Conservation (phyloP, 2,113 vertebrate species). For the Chloebia gouldiae region DNA sequence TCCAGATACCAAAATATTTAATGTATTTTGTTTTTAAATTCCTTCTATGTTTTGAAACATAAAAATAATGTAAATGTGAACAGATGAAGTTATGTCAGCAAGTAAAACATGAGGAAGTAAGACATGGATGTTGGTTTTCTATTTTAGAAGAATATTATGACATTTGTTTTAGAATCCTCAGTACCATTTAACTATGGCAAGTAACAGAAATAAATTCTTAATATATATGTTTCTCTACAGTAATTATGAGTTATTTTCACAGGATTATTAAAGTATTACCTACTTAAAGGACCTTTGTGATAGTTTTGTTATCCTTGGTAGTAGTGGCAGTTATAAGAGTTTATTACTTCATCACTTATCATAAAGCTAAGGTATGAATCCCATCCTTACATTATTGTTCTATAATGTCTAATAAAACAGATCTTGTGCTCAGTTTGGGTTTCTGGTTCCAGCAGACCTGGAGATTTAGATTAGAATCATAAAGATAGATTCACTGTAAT, state of each 20-base stretch:
- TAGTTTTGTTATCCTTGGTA: neutral
- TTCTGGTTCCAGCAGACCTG: neutral
- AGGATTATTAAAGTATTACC: neutral
- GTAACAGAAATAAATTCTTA: neutral
- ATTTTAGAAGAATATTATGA: neutral
- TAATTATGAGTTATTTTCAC: neutral
- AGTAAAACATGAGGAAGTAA: neutral
- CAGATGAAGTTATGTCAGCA: neutral
- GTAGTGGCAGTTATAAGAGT: neutral
- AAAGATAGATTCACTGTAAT: neutral
- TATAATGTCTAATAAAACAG: neutral
- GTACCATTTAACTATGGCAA: neutral
- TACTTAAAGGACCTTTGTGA: neutral
- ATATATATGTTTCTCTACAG: neutral
- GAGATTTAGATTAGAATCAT: neutral
- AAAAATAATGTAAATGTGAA: neutral
- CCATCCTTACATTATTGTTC: neutral
- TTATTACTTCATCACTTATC: neutral
- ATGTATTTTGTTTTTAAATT: neutral
- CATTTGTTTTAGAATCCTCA: neutral
- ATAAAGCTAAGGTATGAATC: neutral
- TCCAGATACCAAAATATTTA: neutral
- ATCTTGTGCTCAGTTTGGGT: neutral
- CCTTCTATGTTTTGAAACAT: neutral
- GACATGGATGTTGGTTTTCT: neutral